phyloP scores from a whole-genome alignment of 2,888 invertebrate genomes.

The Drosophila nigritarsus region DNA sequence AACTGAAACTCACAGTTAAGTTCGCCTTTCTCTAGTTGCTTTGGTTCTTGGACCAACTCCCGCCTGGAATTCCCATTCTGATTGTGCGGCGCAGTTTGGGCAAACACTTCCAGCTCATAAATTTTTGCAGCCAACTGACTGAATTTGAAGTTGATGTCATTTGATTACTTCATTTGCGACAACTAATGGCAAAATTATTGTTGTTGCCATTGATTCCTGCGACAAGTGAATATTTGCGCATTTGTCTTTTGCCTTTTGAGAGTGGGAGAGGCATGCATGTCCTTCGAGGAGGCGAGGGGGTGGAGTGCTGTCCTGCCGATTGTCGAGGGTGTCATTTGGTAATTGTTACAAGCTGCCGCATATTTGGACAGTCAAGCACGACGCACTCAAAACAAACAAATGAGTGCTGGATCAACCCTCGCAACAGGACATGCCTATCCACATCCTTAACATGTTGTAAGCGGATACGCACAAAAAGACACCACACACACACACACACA shows the following conservation, averaged over 20 bases:
- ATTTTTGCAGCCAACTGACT: conserved; percentile 39
- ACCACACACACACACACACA: conserved; percentile 52
- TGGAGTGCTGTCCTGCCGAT: conserved; percentile 43
- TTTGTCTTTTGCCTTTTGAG: conserved; percentile 3
- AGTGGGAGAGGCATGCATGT: not conserved
- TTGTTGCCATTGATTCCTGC: conserved; percentile 75
- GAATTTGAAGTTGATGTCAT: conserved; percentile 65
- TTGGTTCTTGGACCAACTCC: not conserved
- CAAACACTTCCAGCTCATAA: conserved; percentile 71
- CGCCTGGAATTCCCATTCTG: not conserved
- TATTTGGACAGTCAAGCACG: conserved; percentile 72
- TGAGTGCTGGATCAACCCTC: conserved; percentile 64
- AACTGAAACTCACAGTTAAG: not conserved
- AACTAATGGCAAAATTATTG: conserved; percentile 82
- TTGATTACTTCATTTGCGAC: conserved; percentile 75
- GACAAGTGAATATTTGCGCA: conserved; percentile 82
- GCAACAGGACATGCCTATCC: conserved; percentile 32
- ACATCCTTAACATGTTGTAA: conserved; percentile 53
- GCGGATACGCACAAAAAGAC: conserved; percentile 59
- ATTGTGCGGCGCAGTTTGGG: not conserved
- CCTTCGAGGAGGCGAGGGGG: not conserved
- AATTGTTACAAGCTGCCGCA: conserved; percentile 81
- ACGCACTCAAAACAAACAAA: conserved; percentile 78
- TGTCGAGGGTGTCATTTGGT: conserved; percentile 81
- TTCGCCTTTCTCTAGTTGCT: not conserved